Conservation (phyloP, 2,888 invertebrate species). For the Drosophila hamatofila region DNA sequence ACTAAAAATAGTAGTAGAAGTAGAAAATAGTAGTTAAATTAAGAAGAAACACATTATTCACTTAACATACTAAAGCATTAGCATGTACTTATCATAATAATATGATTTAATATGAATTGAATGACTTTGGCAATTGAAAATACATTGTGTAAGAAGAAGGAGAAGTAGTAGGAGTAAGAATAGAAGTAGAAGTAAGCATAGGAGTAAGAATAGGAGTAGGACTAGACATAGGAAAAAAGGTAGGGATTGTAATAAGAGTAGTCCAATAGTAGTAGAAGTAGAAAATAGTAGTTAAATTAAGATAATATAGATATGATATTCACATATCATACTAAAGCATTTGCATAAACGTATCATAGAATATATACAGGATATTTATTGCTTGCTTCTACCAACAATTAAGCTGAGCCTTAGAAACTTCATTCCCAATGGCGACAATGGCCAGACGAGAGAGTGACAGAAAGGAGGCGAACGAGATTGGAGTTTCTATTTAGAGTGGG, state of each 20-base stretch:
- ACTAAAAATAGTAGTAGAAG: background rate
- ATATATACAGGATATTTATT: background rate
- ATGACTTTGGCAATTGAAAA: no score
- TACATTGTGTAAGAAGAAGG: no score
- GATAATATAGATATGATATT: no score
- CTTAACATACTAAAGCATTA: no score
- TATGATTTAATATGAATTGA: no score
- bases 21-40: background rate
- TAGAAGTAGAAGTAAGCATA: background rate
- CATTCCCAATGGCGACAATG: background rate
- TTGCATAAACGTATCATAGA: background rate
- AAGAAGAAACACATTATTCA: no score
- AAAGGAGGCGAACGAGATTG: background rate
- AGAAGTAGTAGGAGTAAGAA: background rate
- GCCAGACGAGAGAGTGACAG: background rate
- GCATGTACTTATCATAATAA: no score
- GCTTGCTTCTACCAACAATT: background rate
- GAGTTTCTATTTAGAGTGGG: background rate
- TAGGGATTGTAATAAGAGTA: background rate
- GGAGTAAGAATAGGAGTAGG: background rate
- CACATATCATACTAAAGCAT: background rate
- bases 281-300: no score
- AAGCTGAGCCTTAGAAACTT: no score
- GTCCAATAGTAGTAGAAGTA: background rate
- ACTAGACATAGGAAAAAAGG: background rate